Evolutionary conservation across 1,140 invertebrate species (phyloP).

Genomic region (Leptonema lineaticorne): DNA sequence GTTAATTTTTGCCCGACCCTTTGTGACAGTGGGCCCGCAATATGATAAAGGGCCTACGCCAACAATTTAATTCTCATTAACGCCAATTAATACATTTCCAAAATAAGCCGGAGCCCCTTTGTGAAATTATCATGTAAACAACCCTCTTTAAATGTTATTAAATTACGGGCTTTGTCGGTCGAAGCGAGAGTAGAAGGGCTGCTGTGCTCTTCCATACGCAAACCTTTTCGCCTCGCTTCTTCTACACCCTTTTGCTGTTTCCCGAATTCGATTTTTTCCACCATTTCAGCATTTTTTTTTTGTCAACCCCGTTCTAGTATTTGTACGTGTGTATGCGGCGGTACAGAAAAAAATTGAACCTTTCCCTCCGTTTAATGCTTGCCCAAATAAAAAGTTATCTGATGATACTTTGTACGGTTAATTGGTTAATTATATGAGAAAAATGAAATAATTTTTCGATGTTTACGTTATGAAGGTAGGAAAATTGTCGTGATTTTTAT

Average conservation of each 20-base stretch:
- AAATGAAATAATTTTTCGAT: too few species aligned
- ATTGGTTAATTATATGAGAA: too few species aligned
- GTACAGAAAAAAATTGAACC: background rate
- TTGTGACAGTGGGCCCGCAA: background rate
- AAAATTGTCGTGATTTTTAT: too few species aligned
- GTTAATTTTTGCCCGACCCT: background rate
- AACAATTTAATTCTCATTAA: conserved; percentile 34
- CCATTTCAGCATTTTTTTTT: background rate
- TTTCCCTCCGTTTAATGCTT: background rate
- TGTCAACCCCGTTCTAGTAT: background rate
- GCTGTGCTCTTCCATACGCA: background rate
- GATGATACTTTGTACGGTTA: too few species aligned
- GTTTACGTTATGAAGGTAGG: too few species aligned
- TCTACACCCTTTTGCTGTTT: conserved; percentile 1
- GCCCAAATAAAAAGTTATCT: too few species aligned
- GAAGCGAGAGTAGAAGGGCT: background rate
- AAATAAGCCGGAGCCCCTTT: conserved; percentile 32
- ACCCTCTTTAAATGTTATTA: conserved; percentile 40
- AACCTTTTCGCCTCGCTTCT: background rate
- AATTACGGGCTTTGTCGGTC: conserved; percentile 34
- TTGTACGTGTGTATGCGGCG: background rate
- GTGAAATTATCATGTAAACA: conserved; percentile 38
- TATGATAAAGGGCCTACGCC: conserved; percentile 8
- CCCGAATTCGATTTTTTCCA: too few species aligned
- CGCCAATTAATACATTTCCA: conserved; percentile 37